Evolutionary conservation across 1,140 invertebrate species (phyloP).

Genomic region (Drosophila pseudoananassae): DNA sequence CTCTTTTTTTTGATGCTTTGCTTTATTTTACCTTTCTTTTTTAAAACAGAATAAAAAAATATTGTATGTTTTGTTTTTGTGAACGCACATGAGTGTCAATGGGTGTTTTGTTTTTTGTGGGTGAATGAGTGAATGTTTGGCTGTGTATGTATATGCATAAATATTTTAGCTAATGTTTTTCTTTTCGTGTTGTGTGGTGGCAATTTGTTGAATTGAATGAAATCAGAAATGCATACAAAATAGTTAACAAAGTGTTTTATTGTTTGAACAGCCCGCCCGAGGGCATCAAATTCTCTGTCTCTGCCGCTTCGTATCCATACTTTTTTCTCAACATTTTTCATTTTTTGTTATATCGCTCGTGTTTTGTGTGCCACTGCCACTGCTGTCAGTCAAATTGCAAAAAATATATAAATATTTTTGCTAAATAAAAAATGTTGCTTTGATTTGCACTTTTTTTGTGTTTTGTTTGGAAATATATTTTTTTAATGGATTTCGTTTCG

Average conservation of each 20-base stretch:
- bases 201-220: conserved; percentile 61
- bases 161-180: conserved; percentile 60
- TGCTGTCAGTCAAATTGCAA: conserved; percentile 55
- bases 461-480: conserved; percentile 68
- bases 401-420: conserved; percentile 48
- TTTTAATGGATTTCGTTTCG: conserved; percentile 67
- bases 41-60: conserved; percentile 64
- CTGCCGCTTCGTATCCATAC: not conserved
- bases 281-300: conserved; percentile 39
- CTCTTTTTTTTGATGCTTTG: conserved; percentile 45
- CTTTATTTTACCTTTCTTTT: conserved; percentile 53
- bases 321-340: not conserved
- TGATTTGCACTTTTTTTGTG: conserved; percentile 31
- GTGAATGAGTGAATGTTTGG: conserved; percentile 21
- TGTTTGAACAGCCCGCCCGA: conserved; percentile 38
- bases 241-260: conserved; percentile 63
- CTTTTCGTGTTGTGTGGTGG: conserved; percentile 28
- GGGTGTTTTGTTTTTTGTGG: conserved; percentile 8
- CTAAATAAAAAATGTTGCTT: conserved; percentile 49
- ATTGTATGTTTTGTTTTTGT: conserved; percentile 53
- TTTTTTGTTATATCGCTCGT: conserved; percentile 14
- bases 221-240: conserved; percentile 66
- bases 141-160: conserved; percentile 47
- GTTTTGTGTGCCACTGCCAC: conserved; percentile 17
- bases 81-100: conserved; percentile 11